Percentiles rank a stretch among this genome's conserved stretches.
Conservation (phyloP, 2,888 invertebrate genomes). For the Drosophila histrio region DNA sequence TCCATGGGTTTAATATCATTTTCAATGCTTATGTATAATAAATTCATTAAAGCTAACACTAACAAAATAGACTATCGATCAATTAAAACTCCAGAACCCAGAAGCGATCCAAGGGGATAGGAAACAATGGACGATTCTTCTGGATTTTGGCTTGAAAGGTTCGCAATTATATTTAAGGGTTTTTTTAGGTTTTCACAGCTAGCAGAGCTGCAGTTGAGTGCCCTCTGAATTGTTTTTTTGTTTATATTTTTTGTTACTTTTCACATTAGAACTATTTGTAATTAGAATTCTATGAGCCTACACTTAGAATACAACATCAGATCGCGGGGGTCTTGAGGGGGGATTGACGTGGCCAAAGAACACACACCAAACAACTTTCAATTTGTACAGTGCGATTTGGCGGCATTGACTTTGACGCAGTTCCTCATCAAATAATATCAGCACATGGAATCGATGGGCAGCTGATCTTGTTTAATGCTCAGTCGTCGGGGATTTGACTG, state of each 20-base stretch:
- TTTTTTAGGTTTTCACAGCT: constrained; percentile 43
- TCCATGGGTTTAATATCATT: constrained; percentile 69
- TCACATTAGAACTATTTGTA: constrained; percentile 22
- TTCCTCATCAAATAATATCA: constrained; percentile 77
- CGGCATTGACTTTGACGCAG: constrained; percentile 2
- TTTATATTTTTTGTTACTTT: neutral
- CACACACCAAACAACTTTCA: neutral
- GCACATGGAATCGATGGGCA: constrained; percentile 84
- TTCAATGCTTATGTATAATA: constrained; percentile 64
- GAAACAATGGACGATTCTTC: constrained; percentile 11
- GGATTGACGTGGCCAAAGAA: neutral
- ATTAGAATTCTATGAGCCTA: constrained; percentile 50
- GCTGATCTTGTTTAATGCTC: constrained; percentile 84
- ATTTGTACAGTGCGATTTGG: neutral
- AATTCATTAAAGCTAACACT: constrained; percentile 74
- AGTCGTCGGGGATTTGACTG: constrained; percentile 80
- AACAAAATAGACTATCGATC: constrained; percentile 51
- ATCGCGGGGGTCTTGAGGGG: constrained; percentile 3
- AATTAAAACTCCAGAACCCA: constrained; percentile 32
- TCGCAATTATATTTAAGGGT: constrained; percentile 9
- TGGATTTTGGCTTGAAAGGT: neutral
- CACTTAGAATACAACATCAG: constrained; percentile 52
- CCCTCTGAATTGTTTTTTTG: constrained; percentile 28
- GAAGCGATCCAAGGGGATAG: constrained; percentile 20
- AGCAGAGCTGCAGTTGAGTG: constrained; percentile 45